These are phyloP conservation scores for Holocentrus rufus DNA, from an alignment of 2,797 vertebrate species.

Conservation along the genomic window DNA sequence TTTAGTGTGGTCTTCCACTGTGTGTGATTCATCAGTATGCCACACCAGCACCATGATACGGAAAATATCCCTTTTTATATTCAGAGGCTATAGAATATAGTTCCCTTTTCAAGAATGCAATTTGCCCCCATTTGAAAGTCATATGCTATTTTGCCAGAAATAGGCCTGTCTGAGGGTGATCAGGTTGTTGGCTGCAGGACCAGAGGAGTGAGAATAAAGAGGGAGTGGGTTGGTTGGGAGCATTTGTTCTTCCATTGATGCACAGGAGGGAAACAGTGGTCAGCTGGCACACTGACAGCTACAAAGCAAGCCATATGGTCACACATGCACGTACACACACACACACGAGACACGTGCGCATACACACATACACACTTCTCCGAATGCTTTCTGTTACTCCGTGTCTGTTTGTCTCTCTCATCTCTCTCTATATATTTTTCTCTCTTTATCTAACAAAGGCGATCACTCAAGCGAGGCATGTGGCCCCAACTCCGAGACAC, in stretches of 20 bases:
- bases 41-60: neutral
- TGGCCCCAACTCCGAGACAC: constrained; percentile 39
- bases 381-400: neutral
- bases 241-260: constrained; percentile 68
- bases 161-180: constrained; percentile 26
- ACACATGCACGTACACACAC: neutral
- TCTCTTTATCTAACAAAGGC: constrained; percentile 47
- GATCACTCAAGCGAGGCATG: constrained; percentile 18
- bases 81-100: constrained; percentile 6
- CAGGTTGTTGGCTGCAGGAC: constrained; percentile 19
- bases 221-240: constrained; percentile 49
- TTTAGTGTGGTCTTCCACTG: constrained; percentile 15
- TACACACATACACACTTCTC: constrained; percentile 15
- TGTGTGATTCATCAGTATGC: constrained; percentile 9
- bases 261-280: constrained; percentile 65
- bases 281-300: constrained; percentile 73
- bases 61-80: neutral
- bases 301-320: constrained; percentile 78
- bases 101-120: constrained; percentile 10
- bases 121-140: constrained; percentile 19
- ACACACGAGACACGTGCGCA: constrained; percentile 1
- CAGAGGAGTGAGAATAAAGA: constrained; percentile 38
- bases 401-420: neutral
- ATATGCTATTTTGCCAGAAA: constrained; percentile 15
- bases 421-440: constrained; percentile 3